These are phyloP conservation scores for Melipona beecheii DNA, from an alignment of 2,888 invertebrate genomes.

Conservation along the genomic window DNA sequence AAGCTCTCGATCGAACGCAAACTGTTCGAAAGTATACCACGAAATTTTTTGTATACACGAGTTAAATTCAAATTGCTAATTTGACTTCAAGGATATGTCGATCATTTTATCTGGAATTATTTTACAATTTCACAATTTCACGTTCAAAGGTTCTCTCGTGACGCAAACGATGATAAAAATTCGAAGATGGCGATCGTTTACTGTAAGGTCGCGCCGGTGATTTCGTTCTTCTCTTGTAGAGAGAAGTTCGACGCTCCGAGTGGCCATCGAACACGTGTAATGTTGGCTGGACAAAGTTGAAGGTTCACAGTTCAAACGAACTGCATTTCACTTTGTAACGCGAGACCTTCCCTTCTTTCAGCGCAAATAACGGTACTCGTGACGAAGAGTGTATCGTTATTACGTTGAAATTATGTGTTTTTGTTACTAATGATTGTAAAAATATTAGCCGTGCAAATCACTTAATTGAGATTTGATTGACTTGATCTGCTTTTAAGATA, in stretches of 20 bases:
- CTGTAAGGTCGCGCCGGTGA: not conserved
- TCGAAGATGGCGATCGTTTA: not conserved
- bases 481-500: no score
- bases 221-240: not conserved
- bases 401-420: not conserved
- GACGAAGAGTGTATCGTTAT: not conserved
- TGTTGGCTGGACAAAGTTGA: not conserved
- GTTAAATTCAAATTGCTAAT: no score
- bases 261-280: not conserved
- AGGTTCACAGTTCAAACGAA: slow-evolving; percentile 18
- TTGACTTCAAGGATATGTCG: no score
- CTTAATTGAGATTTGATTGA: no score
- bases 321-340: slow-evolving; percentile 26
- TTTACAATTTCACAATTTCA: not conserved
- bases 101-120: not conserved
- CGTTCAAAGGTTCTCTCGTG: not conserved
- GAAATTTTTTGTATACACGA: no score
- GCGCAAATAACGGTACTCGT: not conserved
- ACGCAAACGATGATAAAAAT: not conserved
- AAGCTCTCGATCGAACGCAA: no score
- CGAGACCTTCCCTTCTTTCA: slow-evolving; percentile 9
- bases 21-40: no score
- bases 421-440: no score
- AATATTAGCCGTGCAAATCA: no score
- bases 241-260: not conserved